Conservation (phyloP, 2,888 invertebrate species). For the Calliphora vomitoria region DNA sequence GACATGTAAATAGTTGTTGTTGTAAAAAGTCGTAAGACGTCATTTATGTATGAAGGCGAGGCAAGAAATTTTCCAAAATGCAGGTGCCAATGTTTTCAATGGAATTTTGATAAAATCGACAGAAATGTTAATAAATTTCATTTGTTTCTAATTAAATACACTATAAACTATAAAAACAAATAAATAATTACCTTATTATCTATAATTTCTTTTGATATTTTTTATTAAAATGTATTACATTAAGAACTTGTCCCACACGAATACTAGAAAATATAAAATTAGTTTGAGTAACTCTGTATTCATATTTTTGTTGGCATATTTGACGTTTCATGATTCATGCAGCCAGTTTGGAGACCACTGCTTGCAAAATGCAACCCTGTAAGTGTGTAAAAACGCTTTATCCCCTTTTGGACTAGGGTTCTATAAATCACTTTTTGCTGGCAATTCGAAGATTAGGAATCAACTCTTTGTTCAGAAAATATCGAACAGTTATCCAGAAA, state of each 20-base stretch:
- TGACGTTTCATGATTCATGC: slow-evolving; percentile 30
- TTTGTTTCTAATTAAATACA: neutral
- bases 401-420: slow-evolving; percentile 2
- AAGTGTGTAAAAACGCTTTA: slow-evolving; percentile 46
- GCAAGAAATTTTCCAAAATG: slow-evolving; percentile 58
- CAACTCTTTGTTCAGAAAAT: too few relatives aligned
- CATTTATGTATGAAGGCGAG: slow-evolving; percentile 68
- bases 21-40: slow-evolving; percentile 58
- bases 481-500: too few relatives aligned
- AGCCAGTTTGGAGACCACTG: slow-evolving; percentile 2
- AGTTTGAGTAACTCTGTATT: slow-evolving; percentile 47
- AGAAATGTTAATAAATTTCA: neutral
- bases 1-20: slow-evolving; percentile 61
- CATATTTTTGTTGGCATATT: neutral
- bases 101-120: slow-evolving; percentile 28
- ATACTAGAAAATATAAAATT: slow-evolving; percentile 56
- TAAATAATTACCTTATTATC: slow-evolving; percentile 58
- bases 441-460: too few relatives aligned
- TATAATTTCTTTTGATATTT: slow-evolving; percentile 34
- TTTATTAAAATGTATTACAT: slow-evolving; percentile 20
- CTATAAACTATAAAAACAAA: slow-evolving; percentile 27
- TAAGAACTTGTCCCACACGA: slow-evolving; percentile 58
- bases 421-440: neutral
- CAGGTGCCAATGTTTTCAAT: slow-evolving; percentile 67
- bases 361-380: neutral